Evolutionary conservation across 2,888 invertebrate genomes (phyloP), one percentile per base, ranked within the genome.

Genomic region (Sinopyrophorus schimmeli): DNA sequence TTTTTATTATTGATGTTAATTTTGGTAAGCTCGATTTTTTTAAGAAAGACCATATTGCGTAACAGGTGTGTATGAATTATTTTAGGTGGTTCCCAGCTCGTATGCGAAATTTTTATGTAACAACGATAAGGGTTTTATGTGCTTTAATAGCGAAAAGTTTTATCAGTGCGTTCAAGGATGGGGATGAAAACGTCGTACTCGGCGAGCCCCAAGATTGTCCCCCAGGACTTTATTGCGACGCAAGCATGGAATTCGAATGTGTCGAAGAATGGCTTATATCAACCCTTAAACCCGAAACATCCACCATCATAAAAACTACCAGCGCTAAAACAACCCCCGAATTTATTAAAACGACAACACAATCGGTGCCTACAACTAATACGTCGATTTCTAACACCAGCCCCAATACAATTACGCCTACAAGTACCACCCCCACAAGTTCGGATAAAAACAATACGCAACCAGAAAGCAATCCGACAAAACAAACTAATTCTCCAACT

Each of bases 171-270:
- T 47, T 4, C 47, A 40, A 21, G 21, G n/a, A 12, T 20, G 47
- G 47, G n/a, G 15, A 40, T 3, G 15, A 32, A 18, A 39, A 7
- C n/a, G 18, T 27, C 11, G 34, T 40, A 21, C 5, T 40, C 15
- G 47, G 31, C n/a, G 38, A 32, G 10, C 31, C 40, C 3, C 39
- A 39, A 26, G 24, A 28, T 2, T 47, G 47, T 17, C 47, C 47
- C 5, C 39, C 39, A 6, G 34, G 32, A 7, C 18, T 47, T n/a
- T 40, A 26, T 32, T 47, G 47, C 10, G 39, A 47, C 7, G 30
- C 32, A 1, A 39, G 38, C 5, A 47, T 47, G 47, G 47, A 47
- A 2, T 40, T 47, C 11, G 47, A 47, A 47, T 47, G 47, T 20
- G 39, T 46, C 14, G 37, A 35, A 14, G 31, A 34, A 47, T 37